Percentiles rank a stretch among this genome's conserved stretches.
phyloP scores from a whole-genome alignment of 2,888 invertebrate species.

The Rotaria sp. region DNA sequence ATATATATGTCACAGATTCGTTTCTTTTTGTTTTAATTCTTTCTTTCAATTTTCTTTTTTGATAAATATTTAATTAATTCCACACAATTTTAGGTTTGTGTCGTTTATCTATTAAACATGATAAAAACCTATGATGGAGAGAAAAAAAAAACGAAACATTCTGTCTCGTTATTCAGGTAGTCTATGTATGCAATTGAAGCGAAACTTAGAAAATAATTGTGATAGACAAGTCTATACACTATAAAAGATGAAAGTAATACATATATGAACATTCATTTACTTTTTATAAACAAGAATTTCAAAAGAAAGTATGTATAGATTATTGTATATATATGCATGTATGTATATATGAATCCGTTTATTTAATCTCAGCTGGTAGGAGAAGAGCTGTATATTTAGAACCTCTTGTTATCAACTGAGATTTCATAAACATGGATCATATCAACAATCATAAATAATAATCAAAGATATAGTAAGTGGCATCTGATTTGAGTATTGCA shows the following conservation, averaged over 20 bases:
- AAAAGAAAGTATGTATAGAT: not conserved
- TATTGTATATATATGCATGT: not conserved
- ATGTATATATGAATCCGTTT: not conserved
- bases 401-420: conserved; percentile 4
- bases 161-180: not conserved
- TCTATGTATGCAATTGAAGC: not conserved
- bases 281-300: too few species aligned
- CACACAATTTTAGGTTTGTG: not conserved
- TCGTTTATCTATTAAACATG: not conserved
- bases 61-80: not conserved
- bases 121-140: too few species aligned
- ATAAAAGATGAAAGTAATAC: not conserved
- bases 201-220: not conserved
- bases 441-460: not conserved
- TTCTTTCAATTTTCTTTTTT: not conserved
- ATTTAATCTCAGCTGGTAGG: conserved; percentile 6
- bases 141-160: not conserved
- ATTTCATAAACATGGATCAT: not conserved
- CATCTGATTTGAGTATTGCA: not conserved
- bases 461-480: not conserved
- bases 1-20: not conserved
- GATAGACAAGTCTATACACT: not conserved
- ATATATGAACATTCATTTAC: not conserved
- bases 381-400: not conserved
- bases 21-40: not conserved